Evolutionary conservation across 1,140 invertebrate species (phyloP).

Genomic region (Zaprionus tsacasi): DNA sequence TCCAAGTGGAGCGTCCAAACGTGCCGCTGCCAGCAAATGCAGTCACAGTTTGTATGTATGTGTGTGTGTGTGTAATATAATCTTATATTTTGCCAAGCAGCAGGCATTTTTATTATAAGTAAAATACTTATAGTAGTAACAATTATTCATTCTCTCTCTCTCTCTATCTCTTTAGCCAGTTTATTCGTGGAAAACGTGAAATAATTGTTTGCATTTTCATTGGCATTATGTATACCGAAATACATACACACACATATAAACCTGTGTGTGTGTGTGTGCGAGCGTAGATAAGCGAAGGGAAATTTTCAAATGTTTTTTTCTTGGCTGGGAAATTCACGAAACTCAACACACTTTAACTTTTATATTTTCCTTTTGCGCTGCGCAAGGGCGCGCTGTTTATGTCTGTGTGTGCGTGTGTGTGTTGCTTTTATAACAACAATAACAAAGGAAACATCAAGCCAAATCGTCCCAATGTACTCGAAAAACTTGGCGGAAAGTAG

Average conservation of each 20-base stretch:
- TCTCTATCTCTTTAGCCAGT: neutral
- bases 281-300: conserved; percentile 69
- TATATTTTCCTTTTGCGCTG: conserved; percentile 47
- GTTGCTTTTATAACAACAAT: conserved; percentile 64
- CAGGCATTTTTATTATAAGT: conserved; percentile 2
- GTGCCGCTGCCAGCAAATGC: conserved; percentile 31
- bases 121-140: neutral
- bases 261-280: conserved; percentile 37
- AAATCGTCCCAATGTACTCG: conserved; percentile 50
- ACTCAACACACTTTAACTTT: conserved; percentile 82
- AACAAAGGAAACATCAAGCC: conserved; percentile 68
- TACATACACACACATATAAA: neutral
- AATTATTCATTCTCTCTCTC: neutral
- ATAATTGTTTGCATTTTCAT: conserved; percentile 33
- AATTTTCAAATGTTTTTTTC: conserved; percentile 71
- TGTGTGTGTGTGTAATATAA: conserved; percentile 26
- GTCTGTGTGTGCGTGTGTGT: conserved; percentile 13
- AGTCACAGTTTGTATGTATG: neutral
- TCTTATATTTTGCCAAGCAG: conserved; percentile 23
- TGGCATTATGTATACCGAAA: conserved; percentile 72
- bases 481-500: conserved; percentile 23
- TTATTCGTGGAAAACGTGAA: neutral
- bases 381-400: conserved; percentile 33
- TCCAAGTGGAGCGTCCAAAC: conserved; percentile 42
- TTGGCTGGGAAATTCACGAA: conserved; percentile 63